phyloP scores from a whole-genome alignment of 2,113 vertebrate species.

The Tachysurus vachellii region DNA sequence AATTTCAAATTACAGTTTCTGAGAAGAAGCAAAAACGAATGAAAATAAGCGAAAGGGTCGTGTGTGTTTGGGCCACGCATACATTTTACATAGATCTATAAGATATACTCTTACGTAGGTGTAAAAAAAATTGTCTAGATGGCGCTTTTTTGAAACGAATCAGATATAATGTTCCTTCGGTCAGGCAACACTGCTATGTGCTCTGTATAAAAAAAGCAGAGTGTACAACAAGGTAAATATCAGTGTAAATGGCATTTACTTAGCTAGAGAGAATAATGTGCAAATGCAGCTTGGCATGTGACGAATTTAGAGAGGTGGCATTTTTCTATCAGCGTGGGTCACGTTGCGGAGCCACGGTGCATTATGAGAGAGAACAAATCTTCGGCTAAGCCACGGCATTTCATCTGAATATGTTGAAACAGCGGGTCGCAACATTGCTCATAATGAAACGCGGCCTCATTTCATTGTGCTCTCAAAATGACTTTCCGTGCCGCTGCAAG shows the following conservation, averaged over 20 bases:
- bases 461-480: conserved; percentile 67
- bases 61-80: conserved; percentile 27
- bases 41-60: conserved; percentile 40
- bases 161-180: not conserved
- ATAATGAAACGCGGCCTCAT: conserved; percentile 60
- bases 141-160: not conserved
- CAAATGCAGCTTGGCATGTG: not conserved
- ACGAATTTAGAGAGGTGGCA: conserved; percentile 7
- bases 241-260: not conserved
- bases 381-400: conserved; percentile 49
- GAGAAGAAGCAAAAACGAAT: conserved; percentile 39
- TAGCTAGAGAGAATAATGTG: conserved; percentile 1
- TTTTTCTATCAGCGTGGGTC: conserved; percentile 56
- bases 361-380: conserved; percentile 44
- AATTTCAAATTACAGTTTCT: conserved; percentile 57
- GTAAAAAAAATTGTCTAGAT: too few species aligned
- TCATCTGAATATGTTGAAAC: conserved; percentile 65
- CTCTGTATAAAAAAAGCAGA: not conserved
- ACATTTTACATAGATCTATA: not conserved
- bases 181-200: not conserved
- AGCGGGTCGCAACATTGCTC: conserved; percentile 58
- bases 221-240: not conserved
- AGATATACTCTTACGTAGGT: too few species aligned
- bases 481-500: conserved; percentile 60
- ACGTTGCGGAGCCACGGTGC: conserved; percentile 33